Evolutionary conservation across 1,140 invertebrate species (phyloP).

Genomic region (Oedothorax gibbosus): DNA sequence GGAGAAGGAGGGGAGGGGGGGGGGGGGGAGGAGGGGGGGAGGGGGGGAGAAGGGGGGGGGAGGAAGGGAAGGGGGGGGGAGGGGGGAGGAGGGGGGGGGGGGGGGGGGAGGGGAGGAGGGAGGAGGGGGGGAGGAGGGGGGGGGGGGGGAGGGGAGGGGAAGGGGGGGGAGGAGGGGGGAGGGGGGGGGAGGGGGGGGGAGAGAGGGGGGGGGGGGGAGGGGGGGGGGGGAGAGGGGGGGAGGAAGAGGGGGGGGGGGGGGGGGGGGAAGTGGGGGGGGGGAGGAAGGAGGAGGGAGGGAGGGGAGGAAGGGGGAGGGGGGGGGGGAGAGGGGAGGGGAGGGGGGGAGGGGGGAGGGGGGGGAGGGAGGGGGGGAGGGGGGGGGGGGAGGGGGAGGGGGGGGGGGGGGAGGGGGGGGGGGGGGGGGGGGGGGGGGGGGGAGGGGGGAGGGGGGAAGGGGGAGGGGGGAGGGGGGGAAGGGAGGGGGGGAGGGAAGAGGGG

Average conservation of each 20-base stretch:
- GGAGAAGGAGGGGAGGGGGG: not conserved
- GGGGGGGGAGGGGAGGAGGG: not conserved
- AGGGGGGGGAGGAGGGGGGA: not conserved
- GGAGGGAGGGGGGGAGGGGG: not conserved
- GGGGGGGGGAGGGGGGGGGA: too few species aligned
- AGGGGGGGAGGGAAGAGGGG: not conserved
- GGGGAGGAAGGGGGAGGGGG: not conserved
- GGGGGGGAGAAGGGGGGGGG: not conserved
- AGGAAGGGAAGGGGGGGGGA: not conserved
- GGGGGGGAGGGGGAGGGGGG: not conserved
- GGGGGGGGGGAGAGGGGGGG: not conserved
- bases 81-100: not conserved
- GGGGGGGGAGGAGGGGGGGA: too few species aligned
- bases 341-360: not conserved
- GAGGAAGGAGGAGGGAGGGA: not conserved
- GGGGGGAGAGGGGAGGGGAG: not conserved
- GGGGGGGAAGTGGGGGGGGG: not conserved
- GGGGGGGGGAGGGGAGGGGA: not conserved
- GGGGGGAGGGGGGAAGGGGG: not conserved
- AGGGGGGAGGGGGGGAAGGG: not conserved
- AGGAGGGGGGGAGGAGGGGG: not conserved
- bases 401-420: too few species aligned
- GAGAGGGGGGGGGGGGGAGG: not conserved
- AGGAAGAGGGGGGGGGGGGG: not conserved
- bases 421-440: not conserved